These are phyloP conservation scores for Coelopa pilipes DNA, from an alignment of 2,888 invertebrate species.

Conservation along the genomic window DNA sequence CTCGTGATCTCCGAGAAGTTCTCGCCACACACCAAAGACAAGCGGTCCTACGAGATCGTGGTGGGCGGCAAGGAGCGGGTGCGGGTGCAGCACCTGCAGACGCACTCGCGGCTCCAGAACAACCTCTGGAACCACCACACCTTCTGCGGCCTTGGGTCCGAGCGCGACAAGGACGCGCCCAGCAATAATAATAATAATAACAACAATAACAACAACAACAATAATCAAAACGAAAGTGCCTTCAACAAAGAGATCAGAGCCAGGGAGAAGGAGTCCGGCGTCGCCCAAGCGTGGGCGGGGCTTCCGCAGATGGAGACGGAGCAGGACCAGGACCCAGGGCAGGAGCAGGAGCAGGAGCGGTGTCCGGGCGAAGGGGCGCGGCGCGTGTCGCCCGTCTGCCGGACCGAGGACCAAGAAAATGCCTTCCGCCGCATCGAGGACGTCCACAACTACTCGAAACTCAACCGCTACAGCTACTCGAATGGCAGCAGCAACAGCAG, in stretches of 20 bases:
- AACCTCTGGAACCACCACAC: constrained; percentile 46
- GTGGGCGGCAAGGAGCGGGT: constrained; percentile 35
- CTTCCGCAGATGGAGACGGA: neutral
- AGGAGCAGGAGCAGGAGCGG: neutral
- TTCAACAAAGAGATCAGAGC: constrained; percentile 43
- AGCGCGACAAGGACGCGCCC: constrained; percentile 24
- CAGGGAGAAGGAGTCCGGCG: neutral
- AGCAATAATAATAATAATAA: constrained; percentile 39
- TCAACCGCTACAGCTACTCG: constrained; percentile 52
- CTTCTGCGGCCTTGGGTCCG: constrained; percentile 41
- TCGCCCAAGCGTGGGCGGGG: neutral
- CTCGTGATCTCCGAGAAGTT: constrained; percentile 21
- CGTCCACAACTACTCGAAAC: constrained; percentile 66
- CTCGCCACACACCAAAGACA: constrained; percentile 27
- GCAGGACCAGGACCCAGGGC: neutral
- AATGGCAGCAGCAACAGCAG: constrained; percentile 53
- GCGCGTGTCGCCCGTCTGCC: constrained; percentile 40
- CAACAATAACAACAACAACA: constrained; percentile 23
- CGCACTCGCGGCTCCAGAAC: constrained; percentile 45
- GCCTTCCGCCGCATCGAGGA: constrained; percentile 65
- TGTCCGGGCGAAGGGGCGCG: constrained; percentile 7
- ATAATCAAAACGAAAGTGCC: constrained; percentile 51
- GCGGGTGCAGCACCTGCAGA: constrained; percentile 46
- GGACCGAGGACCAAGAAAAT: constrained; percentile 65
- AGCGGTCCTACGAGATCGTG: constrained; percentile 17